Evolutionary conservation across 2,888 invertebrate species (phyloP).

Genomic region (Sinodicranocentrus sp.): DNA sequence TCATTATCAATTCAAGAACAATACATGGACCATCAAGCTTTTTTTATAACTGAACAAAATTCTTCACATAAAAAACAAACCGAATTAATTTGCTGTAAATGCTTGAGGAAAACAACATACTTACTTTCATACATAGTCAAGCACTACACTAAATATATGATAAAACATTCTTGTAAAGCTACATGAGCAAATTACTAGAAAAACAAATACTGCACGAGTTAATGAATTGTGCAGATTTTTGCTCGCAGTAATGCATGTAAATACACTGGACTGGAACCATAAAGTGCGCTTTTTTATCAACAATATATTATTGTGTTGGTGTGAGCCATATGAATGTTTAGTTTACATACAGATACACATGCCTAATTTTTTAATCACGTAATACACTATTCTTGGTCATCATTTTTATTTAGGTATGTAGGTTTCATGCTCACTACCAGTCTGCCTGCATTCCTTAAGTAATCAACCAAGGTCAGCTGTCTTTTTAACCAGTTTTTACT

Average conservation of each 20-base stretch:
- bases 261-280: background rate
- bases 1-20: slow-evolving; percentile 5
- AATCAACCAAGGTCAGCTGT: slow-evolving; percentile 60
- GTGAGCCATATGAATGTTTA: background rate
- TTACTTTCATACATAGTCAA: background rate
- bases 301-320: slow-evolving; percentile 5
- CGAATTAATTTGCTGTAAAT: slow-evolving; percentile 20
- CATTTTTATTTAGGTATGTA: slow-evolving; percentile 31
- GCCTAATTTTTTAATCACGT: slow-evolving; percentile 54
- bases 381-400: slow-evolving; percentile 51
- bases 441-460: slow-evolving; percentile 58
- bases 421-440: slow-evolving; percentile 43
- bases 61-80: background rate
- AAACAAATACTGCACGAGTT: background rate
- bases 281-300: background rate
- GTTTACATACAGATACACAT: background rate
- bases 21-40: background rate
- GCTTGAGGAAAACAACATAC: background rate
- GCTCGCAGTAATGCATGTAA: background rate
- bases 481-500: slow-evolving; percentile 55
- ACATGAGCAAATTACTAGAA: slow-evolving; percentile 6
- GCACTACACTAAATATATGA: slow-evolving; percentile 6
- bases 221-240: slow-evolving; percentile 17
- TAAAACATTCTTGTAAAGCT: background rate
- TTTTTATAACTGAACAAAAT: background rate